These are phyloP conservation scores for Calvadosia cruxmelitensis DNA, from an alignment of 30 jellyfish, hydroid and myxozoan genomes.

Conservation along the genomic window DNA sequence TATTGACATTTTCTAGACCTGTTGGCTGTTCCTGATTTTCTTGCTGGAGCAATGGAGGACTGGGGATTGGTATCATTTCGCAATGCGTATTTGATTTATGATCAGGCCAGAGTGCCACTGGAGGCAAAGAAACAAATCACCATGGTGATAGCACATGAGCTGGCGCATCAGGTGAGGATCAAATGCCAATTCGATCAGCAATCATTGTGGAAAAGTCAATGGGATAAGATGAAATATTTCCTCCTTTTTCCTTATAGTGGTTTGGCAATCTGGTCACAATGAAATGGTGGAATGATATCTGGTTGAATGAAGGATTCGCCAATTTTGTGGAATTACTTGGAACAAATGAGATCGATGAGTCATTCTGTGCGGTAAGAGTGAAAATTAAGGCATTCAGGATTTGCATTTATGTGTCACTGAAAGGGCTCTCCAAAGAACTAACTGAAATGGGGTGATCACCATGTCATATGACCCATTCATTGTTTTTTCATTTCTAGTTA, in stretches of 20 bases:
- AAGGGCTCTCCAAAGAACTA: too few relatives aligned
- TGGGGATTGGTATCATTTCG: conserved; percentile 98
- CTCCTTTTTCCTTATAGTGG: conserved; percentile 58
- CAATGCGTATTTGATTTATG: conserved; percentile 80
- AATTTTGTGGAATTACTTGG: conserved; percentile 95
- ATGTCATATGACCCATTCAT: not conserved
- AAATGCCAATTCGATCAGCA: not conserved
- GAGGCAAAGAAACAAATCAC: conserved; percentile 77
- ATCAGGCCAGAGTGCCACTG: conserved; percentile 40
- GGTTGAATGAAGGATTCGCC: conserved; percentile 99
- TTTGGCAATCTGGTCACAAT: conserved; percentile 98
- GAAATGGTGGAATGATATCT: conserved; percentile 99
- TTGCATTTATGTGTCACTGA: too few relatives aligned
- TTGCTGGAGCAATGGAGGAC: conserved; percentile 99
- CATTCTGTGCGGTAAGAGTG: conserved; percentile 71
- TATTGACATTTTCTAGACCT: too few relatives aligned
- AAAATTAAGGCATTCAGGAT: too few relatives aligned
- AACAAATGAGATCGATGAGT: conserved; percentile 49
- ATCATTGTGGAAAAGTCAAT: not conserved
- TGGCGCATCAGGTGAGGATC: conserved; percentile 91
- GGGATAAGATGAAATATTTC: not conserved
- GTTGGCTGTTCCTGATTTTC: conserved; percentile 93
- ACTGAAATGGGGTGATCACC: too few relatives aligned
- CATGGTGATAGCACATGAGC: conserved; percentile 91
- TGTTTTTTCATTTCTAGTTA: conserved; percentile 31